phyloP scores from a whole-genome alignment of 2,113 vertebrate genomes.

The Heterotis niloticus region DNA sequence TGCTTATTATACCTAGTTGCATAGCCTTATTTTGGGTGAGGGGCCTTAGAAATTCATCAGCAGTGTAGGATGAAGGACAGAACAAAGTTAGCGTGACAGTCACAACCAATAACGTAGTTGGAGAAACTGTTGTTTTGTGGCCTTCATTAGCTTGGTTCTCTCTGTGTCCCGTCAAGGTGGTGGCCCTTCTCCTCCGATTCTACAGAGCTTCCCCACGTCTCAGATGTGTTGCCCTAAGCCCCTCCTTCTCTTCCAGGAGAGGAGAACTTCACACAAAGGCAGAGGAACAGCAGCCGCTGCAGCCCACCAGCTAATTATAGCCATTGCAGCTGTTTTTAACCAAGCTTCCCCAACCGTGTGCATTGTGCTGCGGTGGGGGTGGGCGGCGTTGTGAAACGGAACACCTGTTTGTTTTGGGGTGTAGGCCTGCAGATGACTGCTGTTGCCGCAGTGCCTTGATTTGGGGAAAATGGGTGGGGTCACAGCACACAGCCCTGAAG shows the following conservation, averaged over 20 bases:
- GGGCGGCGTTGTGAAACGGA: slow-evolving; percentile 79
- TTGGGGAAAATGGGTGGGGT: slow-evolving; percentile 56
- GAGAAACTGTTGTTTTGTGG: too few relatives aligned
- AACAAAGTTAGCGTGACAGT: too few relatives aligned
- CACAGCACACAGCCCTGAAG: too few relatives aligned
- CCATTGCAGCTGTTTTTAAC: slow-evolving; percentile 82
- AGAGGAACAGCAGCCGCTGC: slow-evolving; percentile 47
- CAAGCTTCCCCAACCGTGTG: slow-evolving; percentile 74
- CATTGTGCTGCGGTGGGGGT: slow-evolving; percentile 55
- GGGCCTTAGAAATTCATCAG: too few relatives aligned
- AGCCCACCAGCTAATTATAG: slow-evolving; percentile 77
- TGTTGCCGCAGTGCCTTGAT: slow-evolving; percentile 84
- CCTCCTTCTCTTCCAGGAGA: slow-evolving; percentile 34
- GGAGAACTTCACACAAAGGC: slow-evolving; percentile 41
- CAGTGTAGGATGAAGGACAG: too few relatives aligned
- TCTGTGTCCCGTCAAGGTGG: background rate
- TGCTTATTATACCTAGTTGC: too few relatives aligned
- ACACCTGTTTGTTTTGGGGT: slow-evolving; percentile 88
- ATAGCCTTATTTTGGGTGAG: too few relatives aligned
- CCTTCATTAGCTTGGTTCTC: slow-evolving; percentile 13
- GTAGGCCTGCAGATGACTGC: slow-evolving; percentile 83
- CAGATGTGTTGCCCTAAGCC: slow-evolving; percentile 33
- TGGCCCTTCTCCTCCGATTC: background rate
- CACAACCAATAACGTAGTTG: too few relatives aligned
- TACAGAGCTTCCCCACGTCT: slow-evolving; percentile 32